Conservation (phyloP, 1,140 invertebrate species). For the Drosophila takahashii region DNA sequence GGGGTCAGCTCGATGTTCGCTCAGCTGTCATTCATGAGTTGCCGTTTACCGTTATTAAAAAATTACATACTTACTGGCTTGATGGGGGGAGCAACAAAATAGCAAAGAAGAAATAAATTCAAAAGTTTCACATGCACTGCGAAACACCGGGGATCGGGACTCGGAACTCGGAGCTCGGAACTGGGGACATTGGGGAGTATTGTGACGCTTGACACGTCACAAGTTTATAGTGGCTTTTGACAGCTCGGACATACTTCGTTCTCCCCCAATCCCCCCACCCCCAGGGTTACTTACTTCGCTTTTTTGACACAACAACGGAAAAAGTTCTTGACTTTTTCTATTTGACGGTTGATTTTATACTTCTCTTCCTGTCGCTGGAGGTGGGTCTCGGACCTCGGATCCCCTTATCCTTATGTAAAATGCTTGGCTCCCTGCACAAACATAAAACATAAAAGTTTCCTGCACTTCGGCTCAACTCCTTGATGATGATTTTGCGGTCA, state of each 20-base stretch:
- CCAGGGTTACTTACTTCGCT: slow-evolving; percentile 7
- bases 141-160: not conserved
- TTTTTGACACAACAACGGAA: slow-evolving; percentile 39
- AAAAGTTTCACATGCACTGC: slow-evolving; percentile 70
- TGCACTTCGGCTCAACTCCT: slow-evolving; percentile 57
- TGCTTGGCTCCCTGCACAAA: not conserved
- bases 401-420: slow-evolving; percentile 10
- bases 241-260: slow-evolving; percentile 78
- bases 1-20: slow-evolving; percentile 35
- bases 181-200: slow-evolving; percentile 52
- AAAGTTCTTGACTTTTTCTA: slow-evolving; percentile 46
- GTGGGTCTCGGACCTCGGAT: slow-evolving; percentile 1
- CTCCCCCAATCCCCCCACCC: slow-evolving; percentile 21
- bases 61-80: slow-evolving; percentile 66
- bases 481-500: slow-evolving; percentile 84
- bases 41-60: slow-evolving; percentile 80
- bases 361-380: slow-evolving; percentile 3
- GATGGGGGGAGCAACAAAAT: not conserved
- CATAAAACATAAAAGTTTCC: slow-evolving; percentile 19
- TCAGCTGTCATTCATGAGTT: slow-evolving; percentile 70
- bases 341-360: slow-evolving; percentile 47
- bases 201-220: slow-evolving; percentile 81
- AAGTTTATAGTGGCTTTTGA: slow-evolving; percentile 85
- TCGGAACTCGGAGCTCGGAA: slow-evolving; percentile 4
- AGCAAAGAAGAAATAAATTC: slow-evolving; percentile 62